Percentiles rank a stretch among this genome's conserved stretches.
phyloP scores from a whole-genome alignment of 2,888 invertebrate species.

The Brachycybe producta region DNA sequence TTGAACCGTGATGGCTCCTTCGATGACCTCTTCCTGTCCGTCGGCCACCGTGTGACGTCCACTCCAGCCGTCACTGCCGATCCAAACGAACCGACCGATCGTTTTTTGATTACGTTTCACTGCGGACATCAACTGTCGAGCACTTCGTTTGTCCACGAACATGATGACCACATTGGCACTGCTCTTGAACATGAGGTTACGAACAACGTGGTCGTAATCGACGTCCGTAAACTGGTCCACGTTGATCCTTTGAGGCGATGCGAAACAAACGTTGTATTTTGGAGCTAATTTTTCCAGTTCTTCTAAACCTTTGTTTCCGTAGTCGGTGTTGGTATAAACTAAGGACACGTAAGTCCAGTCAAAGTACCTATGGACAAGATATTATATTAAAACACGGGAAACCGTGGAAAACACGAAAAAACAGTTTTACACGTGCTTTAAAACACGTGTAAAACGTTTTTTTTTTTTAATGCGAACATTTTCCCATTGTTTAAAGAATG shows the following conservation, averaged over 20 bases:
- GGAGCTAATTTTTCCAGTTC: slow-evolving; percentile 35
- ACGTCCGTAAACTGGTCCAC: slow-evolving; percentile 33
- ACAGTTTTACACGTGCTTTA: too few relatives aligned
- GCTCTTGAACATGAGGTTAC: slow-evolving; percentile 34
- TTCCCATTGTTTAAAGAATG: too few relatives aligned
- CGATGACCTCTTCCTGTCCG: slow-evolving; percentile 33
- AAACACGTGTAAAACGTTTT: too few relatives aligned
- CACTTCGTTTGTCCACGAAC: slow-evolving; percentile 39
- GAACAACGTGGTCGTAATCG: slow-evolving; percentile 38
- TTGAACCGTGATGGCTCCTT: slow-evolving; percentile 42
- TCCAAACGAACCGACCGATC: slow-evolving; percentile 38
- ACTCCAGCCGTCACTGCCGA: slow-evolving; percentile 43
- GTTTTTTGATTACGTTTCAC: slow-evolving; percentile 31
- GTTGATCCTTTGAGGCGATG: slow-evolving; percentile 37
- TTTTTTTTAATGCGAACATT: too few relatives aligned
- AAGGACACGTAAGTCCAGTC: slow-evolving; percentile 44
- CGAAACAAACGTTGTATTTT: slow-evolving; percentile 41
- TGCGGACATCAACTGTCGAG: slow-evolving; percentile 36
- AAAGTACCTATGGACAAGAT: slow-evolving; percentile 33
- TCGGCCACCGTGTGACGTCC: slow-evolving; percentile 27
- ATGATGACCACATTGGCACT: slow-evolving; percentile 42
- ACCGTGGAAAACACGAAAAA: too few relatives aligned
- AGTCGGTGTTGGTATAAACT: slow-evolving; percentile 44
- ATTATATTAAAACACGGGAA: too few relatives aligned
- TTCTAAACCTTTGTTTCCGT: slow-evolving; percentile 42